A percentile compares a stretch with the other conserved stretches of the same genome.
Evolutionary conservation across 2,888 invertebrate genomes (phyloP).

Genomic region (Clanis bilineata): DNA sequence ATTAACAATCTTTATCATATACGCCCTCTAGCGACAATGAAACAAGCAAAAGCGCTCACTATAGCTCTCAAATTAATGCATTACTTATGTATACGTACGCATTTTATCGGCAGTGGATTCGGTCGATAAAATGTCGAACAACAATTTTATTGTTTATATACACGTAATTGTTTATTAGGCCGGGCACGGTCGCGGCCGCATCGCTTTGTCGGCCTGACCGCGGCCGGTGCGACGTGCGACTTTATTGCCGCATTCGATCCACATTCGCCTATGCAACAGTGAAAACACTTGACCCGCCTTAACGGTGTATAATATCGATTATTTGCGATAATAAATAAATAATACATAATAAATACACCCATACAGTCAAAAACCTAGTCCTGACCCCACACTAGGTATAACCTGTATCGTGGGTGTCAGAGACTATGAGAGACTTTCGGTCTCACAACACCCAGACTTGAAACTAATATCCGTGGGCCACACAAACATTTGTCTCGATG

Average conservation of each 20-base stretch:
- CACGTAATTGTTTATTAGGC: slow-evolving; percentile 74
- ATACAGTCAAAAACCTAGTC: too few relatives aligned
- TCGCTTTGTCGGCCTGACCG: slow-evolving; percentile 61
- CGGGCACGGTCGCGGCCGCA: slow-evolving; percentile 3
- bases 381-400: too few relatives aligned
- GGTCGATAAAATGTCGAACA: slow-evolving; percentile 66
- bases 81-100: slow-evolving; percentile 1
- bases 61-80: neutral
- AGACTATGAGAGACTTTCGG: too few relatives aligned
- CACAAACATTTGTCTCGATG: too few relatives aligned
- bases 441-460: too few relatives aligned
- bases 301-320: neutral
- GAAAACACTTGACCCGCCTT: slow-evolving; percentile 34
- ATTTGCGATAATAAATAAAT: neutral
- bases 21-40: neutral
- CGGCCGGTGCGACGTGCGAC: slow-evolving; percentile 51
- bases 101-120: slow-evolving; percentile 37
- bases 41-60: neutral
- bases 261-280: slow-evolving; percentile 34
- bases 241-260: slow-evolving; percentile 66
- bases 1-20: neutral
- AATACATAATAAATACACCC: too few relatives aligned
- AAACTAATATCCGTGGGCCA: too few relatives aligned
- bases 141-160: slow-evolving; percentile 70
- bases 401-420: too few relatives aligned